phyloP scores from a whole-genome alignment of 1,140 invertebrate species.

The Meteorus sp. region DNA sequence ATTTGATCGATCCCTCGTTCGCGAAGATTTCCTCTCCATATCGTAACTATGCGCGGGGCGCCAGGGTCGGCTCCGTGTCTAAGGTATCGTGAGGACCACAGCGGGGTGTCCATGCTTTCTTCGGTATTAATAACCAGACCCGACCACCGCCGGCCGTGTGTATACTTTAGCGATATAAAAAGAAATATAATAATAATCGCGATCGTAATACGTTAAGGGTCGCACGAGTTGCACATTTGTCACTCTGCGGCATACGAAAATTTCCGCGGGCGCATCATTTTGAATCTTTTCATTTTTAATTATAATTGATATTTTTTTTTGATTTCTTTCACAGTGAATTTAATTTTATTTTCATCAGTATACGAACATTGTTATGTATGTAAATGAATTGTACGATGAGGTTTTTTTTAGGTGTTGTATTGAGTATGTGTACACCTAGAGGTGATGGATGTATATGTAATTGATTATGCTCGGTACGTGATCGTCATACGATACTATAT shows the following conservation, averaged over 20 bases:
- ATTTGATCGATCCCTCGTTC: constrained; percentile 15
- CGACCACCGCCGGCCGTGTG: constrained; percentile 36
- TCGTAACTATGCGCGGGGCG: constrained; percentile 15
- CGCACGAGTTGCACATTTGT: constrained; percentile 25
- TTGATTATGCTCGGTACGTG: constrained; percentile 40
- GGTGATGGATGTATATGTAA: too few relatives aligned
- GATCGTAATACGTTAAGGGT: constrained; percentile 42
- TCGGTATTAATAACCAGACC: constrained; percentile 43
- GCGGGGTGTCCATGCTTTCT: constrained; percentile 45
- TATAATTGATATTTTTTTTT: too few relatives aligned
- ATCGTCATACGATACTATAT: constrained; percentile 39
- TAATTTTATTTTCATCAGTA: too few relatives aligned
- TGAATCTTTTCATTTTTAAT: not conserved
- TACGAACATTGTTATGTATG: constrained; percentile 34
- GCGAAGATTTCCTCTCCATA: not conserved
- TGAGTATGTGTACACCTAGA: too few relatives aligned
- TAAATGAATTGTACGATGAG: constrained; percentile 32
- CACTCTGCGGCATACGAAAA: not conserved
- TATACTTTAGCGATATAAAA: too few relatives aligned
- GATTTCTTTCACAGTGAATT: too few relatives aligned
- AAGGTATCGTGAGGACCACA: constrained; percentile 45
- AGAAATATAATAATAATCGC: constrained; percentile 44
- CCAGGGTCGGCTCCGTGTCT: constrained; percentile 42
- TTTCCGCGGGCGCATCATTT: too few relatives aligned
- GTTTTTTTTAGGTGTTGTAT: too few relatives aligned